Evolutionary conservation across 2,888 invertebrate genomes (phyloP).

Genomic region (Parnassius apollo): DNA sequence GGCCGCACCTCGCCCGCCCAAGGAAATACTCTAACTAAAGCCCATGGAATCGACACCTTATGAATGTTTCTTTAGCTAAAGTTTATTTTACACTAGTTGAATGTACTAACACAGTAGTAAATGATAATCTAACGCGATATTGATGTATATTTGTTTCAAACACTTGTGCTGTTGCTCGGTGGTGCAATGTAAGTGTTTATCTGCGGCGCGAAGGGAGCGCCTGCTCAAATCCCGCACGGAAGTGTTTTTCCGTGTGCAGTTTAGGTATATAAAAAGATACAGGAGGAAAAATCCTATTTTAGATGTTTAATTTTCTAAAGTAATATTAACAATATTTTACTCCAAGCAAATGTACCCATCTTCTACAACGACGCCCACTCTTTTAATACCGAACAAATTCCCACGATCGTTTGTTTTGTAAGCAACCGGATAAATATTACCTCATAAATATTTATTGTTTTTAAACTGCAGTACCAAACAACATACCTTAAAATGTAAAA

Average conservation of each 20-base stretch:
- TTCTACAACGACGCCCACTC: slow-evolving; percentile 19
- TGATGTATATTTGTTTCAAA: too few relatives aligned
- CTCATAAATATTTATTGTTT: slow-evolving; percentile 26
- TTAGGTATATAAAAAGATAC: too few relatives aligned
- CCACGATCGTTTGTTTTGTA: slow-evolving; percentile 27
- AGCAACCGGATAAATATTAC: slow-evolving; percentile 28
- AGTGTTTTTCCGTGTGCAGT: too few relatives aligned
- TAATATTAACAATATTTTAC: not conserved
- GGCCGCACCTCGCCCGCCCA: slow-evolving; percentile 35
- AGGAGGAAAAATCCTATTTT: too few relatives aligned
- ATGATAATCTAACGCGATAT: too few relatives aligned
- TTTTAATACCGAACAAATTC: slow-evolving; percentile 22
- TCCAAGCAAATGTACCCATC: slow-evolving; percentile 4
- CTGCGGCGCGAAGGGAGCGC: too few relatives aligned
- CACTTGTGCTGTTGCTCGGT: too few relatives aligned
- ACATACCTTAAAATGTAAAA: slow-evolving; percentile 3
- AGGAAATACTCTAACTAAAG: slow-evolving; percentile 46
- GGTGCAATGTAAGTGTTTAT: too few relatives aligned
- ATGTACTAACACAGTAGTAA: not conserved
- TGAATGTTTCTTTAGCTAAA: slow-evolving; percentile 22
- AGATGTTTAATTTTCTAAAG: too few relatives aligned
- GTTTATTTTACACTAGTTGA: slow-evolving; percentile 11
- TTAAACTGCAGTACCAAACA: slow-evolving; percentile 19
- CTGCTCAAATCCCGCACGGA: too few relatives aligned
- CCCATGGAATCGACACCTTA: slow-evolving; percentile 44